Evolutionary conservation across 2,797 vertebrate genomes (phyloP).

Genomic region (Mormyrus proboscirostris): DNA sequence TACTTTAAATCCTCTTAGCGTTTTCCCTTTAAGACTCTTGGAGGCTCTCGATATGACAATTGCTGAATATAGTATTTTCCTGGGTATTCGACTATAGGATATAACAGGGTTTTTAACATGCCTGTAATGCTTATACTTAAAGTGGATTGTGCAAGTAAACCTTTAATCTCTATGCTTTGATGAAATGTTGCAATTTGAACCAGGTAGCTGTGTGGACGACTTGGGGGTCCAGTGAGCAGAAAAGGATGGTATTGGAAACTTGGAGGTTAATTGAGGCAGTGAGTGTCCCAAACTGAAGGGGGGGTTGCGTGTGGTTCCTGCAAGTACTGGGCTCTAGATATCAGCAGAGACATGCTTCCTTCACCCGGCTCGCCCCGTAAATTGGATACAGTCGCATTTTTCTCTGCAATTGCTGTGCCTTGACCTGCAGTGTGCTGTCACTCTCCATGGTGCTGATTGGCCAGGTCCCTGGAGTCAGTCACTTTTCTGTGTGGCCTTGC

Average conservation of each 20-base stretch:
- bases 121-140: neutral
- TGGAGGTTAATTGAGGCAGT: neutral
- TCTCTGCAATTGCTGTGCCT: neutral
- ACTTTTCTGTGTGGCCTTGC: neutral
- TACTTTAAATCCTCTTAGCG: neutral
- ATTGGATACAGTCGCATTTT: neutral
- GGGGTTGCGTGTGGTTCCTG: neutral
- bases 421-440: neutral
- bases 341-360: neutral
- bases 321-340: neutral
- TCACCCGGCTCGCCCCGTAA: neutral
- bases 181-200: neutral
- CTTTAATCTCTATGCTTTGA: neutral
- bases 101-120: neutral
- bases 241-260: neutral
- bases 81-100: neutral
- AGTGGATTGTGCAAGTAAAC: neutral
- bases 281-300: neutral
- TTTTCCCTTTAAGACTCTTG: neutral
- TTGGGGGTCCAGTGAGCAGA: neutral
- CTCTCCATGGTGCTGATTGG: neutral
- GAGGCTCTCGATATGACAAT: neutral
- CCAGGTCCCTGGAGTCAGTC: neutral
- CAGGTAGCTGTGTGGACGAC: neutral
- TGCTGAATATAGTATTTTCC: neutral